phyloP scores from a whole-genome alignment of 2,888 invertebrate species.

The Sminthurinus aureus region DNA sequence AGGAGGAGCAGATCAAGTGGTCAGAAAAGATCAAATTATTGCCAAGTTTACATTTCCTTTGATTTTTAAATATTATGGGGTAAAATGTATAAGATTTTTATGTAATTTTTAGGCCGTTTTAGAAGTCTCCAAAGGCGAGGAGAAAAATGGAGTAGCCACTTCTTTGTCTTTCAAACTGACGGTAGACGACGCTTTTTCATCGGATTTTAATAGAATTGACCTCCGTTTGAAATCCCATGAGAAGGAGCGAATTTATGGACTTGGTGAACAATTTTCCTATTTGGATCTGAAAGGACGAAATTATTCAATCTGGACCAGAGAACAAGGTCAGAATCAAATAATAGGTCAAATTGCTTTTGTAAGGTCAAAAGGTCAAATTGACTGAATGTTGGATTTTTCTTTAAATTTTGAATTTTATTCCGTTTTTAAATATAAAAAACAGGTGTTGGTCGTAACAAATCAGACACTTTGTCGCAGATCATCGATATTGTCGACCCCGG shows the following conservation, averaged over 20 bases:
- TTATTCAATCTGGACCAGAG: slow-evolving; percentile 59
- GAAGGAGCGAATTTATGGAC: slow-evolving; percentile 57
- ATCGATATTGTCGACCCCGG: slow-evolving; percentile 47
- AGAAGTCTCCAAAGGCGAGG: slow-evolving; percentile 13
- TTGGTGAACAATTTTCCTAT: slow-evolving; percentile 59
- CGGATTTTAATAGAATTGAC: slow-evolving; percentile 39
- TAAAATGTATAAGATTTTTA: neutral
- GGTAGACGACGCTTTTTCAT: neutral
- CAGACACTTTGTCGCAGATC: slow-evolving; percentile 46
- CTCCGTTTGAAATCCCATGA: slow-evolving; percentile 35
- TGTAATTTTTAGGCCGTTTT: neutral
- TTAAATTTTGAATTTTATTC: too few relatives aligned
- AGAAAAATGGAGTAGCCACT: slow-evolving; percentile 35
- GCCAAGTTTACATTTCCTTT: neutral
- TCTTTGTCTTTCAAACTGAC: slow-evolving; percentile 31
- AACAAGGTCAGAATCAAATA: too few relatives aligned
- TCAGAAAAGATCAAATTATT: too few relatives aligned
- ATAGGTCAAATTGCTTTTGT: too few relatives aligned
- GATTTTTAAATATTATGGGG: neutral
- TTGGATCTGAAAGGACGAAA: slow-evolving; percentile 58
- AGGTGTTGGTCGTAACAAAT: slow-evolving; percentile 52
- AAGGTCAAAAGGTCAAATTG: too few relatives aligned
- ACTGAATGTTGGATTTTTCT: too few relatives aligned
- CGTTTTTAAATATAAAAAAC: too few relatives aligned
- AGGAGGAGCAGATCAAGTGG: neutral